Percentiles rank a stretch among this genome's conserved stretches.
Evolutionary conservation across 2,113 vertebrate genomes (phyloP).

Genomic region (Xiphophorus maculatus): DNA sequence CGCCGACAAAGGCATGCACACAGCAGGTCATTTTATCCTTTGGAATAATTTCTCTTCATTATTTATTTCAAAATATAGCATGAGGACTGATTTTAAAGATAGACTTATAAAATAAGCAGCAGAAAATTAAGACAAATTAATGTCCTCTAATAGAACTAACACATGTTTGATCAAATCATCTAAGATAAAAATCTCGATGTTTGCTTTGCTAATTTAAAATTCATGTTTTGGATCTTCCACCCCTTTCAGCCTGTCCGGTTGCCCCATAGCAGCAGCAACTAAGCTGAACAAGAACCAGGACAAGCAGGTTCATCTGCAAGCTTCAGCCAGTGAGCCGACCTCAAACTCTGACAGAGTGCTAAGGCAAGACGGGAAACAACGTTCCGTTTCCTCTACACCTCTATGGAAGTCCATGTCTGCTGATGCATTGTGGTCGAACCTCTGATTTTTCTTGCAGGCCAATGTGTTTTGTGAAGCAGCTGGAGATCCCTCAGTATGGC

Average conservation of each 20-base stretch:
- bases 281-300: slow-evolving; percentile 95
- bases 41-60: no score
- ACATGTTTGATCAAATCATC: slow-evolving; percentile 4
- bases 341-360: slow-evolving; percentile 92
- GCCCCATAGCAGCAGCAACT: slow-evolving; percentile 94
- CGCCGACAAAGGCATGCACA: neutral
- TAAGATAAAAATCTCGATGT: neutral
- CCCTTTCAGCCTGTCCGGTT: slow-evolving; percentile 90
- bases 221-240: neutral
- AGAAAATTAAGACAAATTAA: neutral
- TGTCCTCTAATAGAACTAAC: slow-evolving; percentile 40
- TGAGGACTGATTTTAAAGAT: no score
- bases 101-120: neutral
- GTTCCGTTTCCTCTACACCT: no score
- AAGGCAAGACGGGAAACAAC: slow-evolving; percentile 80
- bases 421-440: neutral
- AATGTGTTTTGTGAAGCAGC: slow-evolving; percentile 99
- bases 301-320: slow-evolving; percentile 85
- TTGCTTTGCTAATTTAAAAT: slow-evolving; percentile 14
- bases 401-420: no score
- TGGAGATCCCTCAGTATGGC: slow-evolving; percentile 96
- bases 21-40: neutral
- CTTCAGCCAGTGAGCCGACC: slow-evolving; percentile 83
- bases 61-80: no score
- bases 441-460: slow-evolving; percentile 80